Evolutionary conservation across 1,140 invertebrate species (phyloP).

Genomic region (Neuroterus valhalla): DNA sequence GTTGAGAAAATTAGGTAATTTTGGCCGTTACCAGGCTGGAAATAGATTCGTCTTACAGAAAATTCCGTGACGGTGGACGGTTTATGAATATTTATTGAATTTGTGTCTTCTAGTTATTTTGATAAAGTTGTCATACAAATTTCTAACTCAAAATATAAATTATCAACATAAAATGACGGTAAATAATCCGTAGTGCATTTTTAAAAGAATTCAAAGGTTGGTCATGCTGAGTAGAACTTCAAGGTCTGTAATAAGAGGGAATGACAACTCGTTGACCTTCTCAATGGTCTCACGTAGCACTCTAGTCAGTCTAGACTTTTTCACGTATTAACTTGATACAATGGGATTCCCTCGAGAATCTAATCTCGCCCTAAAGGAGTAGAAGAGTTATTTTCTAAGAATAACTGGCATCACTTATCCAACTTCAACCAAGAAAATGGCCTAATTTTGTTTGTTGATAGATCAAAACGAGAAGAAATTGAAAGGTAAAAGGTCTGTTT

Average conservation of each 20-base stretch:
- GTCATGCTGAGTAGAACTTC: neutral
- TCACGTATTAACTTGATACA: constrained; percentile 1
- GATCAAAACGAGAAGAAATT: no score
- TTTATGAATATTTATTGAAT: no score
- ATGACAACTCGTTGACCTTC: constrained; percentile 13
- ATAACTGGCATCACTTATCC: neutral
- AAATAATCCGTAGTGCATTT: neutral
- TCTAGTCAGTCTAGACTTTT: neutral
- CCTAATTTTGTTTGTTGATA: neutral
- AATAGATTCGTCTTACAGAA: no score
- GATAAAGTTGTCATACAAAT: no score
- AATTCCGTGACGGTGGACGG: no score
- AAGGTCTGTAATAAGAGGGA: constrained; percentile 11
- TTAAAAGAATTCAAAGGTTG: neutral
- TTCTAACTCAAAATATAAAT: neutral
- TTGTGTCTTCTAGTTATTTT: no score
- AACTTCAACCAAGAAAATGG: neutral
- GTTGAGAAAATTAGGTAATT: no score
- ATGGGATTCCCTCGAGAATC: constrained; percentile 8
- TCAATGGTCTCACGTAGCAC: constrained; percentile 26
- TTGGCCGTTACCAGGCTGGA: no score
- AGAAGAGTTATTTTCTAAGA: constrained; percentile 10
- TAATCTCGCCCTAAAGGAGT: constrained; percentile 7
- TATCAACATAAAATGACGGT: neutral
- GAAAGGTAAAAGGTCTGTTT: no score